A percentile compares a stretch with the other conserved stretches of the same genome.
phyloP scores from a whole-genome alignment of 2,113 vertebrate genomes.

The Leucopternis melanops region DNA sequence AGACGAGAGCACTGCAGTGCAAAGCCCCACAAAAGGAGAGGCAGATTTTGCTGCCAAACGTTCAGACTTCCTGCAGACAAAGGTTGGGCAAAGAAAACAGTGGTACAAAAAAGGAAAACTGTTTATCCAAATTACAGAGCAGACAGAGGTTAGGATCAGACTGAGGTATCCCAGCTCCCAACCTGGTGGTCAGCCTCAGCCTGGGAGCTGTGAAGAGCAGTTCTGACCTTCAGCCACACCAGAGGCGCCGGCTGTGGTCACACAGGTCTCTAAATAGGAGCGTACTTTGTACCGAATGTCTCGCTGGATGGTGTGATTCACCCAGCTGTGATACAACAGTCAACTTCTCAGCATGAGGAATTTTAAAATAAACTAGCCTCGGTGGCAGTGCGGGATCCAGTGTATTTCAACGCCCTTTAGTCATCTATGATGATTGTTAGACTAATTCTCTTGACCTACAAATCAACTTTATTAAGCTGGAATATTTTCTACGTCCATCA shows the following conservation, averaged over 20 bases:
- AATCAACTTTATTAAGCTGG: not conserved
- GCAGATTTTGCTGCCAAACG: not conserved
- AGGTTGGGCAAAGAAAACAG: not conserved
- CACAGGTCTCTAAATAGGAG: not conserved
- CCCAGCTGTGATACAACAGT: not conserved
- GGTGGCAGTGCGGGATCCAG: not conserved
- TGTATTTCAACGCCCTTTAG: not conserved
- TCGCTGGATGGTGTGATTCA: not conserved
- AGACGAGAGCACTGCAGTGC: not conserved
- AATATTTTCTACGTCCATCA: not conserved
- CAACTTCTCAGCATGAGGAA: not conserved
- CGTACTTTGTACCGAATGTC: not conserved
- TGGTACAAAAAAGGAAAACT: not conserved
- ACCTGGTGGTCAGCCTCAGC: not conserved
- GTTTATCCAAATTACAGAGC: not conserved
- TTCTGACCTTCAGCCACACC: not conserved
- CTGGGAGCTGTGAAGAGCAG: not conserved
- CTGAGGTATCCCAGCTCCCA: not conserved
- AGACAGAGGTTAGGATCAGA: not conserved
- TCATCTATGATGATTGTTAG: not conserved
- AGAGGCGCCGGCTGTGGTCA: not conserved
- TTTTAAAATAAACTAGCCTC: not conserved
- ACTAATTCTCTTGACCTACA: not conserved
- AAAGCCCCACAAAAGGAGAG: not conserved
- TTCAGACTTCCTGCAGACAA: not conserved